These are phyloP conservation scores for Channallabes apus DNA, from an alignment of 2,797 vertebrate species.

Conservation along the genomic window DNA sequence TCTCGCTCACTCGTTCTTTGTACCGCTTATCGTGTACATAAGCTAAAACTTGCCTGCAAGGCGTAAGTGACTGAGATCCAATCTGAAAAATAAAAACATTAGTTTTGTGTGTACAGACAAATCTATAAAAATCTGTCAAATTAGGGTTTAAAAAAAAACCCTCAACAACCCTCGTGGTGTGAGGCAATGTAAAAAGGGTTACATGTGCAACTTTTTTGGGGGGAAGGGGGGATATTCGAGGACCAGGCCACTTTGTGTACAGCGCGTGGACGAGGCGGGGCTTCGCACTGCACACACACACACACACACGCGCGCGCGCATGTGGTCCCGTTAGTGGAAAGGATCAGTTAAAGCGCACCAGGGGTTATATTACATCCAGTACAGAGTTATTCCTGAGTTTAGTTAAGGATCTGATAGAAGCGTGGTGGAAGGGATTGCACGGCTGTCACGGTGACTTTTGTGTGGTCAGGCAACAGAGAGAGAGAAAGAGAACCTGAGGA, in stretches of 20 bases:
- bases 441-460: background rate
- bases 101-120: no score
- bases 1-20: no score
- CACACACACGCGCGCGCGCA: background rate
- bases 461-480: constrained; percentile 3
- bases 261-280: background rate
- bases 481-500: background rate
- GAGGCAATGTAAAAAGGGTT: no score
- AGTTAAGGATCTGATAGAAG: background rate
- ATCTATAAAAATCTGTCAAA: no score
- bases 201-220: background rate
- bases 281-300: background rate
- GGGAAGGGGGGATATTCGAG: background rate
- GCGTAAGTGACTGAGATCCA: no score
- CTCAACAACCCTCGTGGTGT: no score
- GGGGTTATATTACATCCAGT: background rate
- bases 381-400: background rate
- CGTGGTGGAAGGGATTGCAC: constrained; percentile 3
- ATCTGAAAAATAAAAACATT: no score
- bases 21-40: no score
- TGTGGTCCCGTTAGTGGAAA: background rate
- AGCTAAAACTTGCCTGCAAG: no score
- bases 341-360: background rate
- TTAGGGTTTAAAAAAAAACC: no score
- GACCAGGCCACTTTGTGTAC: background rate